Base-by-base conservation (phyloP, 2,797 vertebrate genomes). In the Gastrophryne carolinensis region DNA sequence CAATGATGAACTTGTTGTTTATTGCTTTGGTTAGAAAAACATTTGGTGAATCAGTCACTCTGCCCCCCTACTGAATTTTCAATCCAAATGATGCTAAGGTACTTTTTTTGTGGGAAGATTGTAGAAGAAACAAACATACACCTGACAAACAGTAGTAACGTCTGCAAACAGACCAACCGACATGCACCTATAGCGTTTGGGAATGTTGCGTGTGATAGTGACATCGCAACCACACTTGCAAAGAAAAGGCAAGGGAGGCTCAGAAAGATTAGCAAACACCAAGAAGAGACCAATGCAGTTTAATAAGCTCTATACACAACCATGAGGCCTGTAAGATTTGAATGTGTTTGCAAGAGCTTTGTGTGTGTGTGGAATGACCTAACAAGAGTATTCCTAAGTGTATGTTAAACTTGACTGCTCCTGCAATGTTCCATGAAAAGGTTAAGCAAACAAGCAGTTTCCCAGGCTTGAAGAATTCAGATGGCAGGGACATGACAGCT, bases 391-490 rank as follows among this genome's bases (percentile, higher is more conserved):
- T 63, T 64, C 41, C 35, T 65, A 26, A 63, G 34, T 17, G 17
- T 66, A 67, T 24, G 58, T 27, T 77, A 77, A 72, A 78, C 68
- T 50, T 72, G 61, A 66, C 68, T 72, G 53, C 62, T 41, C 34
- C 50, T 78, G 29, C 32, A 72, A 41, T 49, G 60, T 69, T 72
- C 67, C 60, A 77, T 58, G 61, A 35, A 72, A 56, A 66, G 75
- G 75, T 72, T 72, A 78, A 72, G 75, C 75, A 78, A 78, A 78
- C 53, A 78, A 11, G 2, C 17, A 65, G 30, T 52, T 78, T 72
- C 68, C 61, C 75, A 78, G 67, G 75, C 75, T 65, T 77, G 67
- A 52, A 64, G 62, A 52, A 21, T 27, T 41, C 1, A 37, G 39
- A 57, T 49, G 39, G 26, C 21, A 49, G 29, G 52, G 35, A 61